A percentile compares a stretch with the other conserved stretches of the same genome.
Conservation (phyloP, 2,113 vertebrate genomes). For the Rhinolophus ferrumequinum region DNA sequence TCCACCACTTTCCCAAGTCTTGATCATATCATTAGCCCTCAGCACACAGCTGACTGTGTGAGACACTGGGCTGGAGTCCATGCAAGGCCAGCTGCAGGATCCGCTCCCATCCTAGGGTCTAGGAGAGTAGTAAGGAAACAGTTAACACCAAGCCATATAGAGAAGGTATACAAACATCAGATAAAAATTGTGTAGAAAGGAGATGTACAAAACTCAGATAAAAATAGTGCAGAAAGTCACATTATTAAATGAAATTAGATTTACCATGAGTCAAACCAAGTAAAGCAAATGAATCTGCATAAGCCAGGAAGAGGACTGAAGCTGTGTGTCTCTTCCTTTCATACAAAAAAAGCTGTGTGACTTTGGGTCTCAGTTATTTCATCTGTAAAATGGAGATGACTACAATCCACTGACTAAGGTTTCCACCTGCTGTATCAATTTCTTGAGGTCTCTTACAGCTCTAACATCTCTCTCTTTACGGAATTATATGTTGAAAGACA, state of each 20-base stretch:
- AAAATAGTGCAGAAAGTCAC: background rate
- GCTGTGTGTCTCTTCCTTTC: background rate
- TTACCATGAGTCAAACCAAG: background rate
- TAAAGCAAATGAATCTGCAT: background rate
- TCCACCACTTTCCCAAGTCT: background rate
- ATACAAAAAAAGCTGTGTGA: background rate
- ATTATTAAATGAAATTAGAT: background rate
- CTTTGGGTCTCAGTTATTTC: background rate
- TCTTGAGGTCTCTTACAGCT: background rate
- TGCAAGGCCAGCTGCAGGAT: background rate
- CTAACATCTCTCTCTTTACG: background rate
- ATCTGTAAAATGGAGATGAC: background rate
- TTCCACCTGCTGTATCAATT: background rate
- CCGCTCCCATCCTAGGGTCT: background rate
- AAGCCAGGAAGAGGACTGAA: background rate
- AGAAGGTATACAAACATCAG: background rate
- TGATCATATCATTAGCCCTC: background rate
- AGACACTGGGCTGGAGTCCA: fast-evolving
- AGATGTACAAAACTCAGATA: background rate
- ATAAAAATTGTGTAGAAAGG: background rate
- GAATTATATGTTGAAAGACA: background rate
- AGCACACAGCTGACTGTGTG: background rate
- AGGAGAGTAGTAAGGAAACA: background rate
- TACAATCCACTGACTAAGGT: background rate
- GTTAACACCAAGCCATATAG: background rate